These are phyloP conservation scores for Caenorhabditis wallacei DNA, from an alignment of 2,888 invertebrate species.

Conservation along the genomic window DNA sequence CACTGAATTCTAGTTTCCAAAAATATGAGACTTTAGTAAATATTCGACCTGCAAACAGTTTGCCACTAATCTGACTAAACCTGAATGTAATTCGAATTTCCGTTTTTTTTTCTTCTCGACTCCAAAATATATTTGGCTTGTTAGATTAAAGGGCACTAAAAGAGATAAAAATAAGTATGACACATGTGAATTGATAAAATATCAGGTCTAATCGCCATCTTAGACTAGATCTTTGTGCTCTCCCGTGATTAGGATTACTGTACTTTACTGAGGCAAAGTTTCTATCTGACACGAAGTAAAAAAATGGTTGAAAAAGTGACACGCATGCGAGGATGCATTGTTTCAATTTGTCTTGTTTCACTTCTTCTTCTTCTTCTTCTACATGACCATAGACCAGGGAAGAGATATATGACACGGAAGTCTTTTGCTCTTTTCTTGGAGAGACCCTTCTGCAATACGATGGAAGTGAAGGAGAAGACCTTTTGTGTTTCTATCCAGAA, in stretches of 20 bases:
- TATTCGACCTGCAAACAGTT: not conserved
- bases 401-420: constrained; percentile 47
- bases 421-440: constrained; percentile 14
- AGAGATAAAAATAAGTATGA: constrained; percentile 1
- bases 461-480: no score
- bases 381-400: constrained; percentile 37
- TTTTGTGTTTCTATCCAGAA: no score
- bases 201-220: not conserved
- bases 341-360: constrained; percentile 39
- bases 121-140: no score
- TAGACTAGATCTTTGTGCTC: not conserved
- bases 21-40: not conserved
- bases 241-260: not conserved
- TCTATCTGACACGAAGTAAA: not conserved
- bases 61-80: not conserved
- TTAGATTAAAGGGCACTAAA: constrained; percentile 19
- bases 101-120: no score
- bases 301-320: constrained; percentile 8
- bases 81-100: constrained; percentile 8
- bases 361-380: constrained; percentile 10
- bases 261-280: not conserved
- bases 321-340: constrained; percentile 10
- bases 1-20: no score
- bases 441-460: not conserved
- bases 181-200: not conserved